Evolutionary conservation across 1,140 invertebrate genomes (phyloP), one percentile per base, ranked within the genome.

Genomic region (Polypedilum pembai): DNA sequence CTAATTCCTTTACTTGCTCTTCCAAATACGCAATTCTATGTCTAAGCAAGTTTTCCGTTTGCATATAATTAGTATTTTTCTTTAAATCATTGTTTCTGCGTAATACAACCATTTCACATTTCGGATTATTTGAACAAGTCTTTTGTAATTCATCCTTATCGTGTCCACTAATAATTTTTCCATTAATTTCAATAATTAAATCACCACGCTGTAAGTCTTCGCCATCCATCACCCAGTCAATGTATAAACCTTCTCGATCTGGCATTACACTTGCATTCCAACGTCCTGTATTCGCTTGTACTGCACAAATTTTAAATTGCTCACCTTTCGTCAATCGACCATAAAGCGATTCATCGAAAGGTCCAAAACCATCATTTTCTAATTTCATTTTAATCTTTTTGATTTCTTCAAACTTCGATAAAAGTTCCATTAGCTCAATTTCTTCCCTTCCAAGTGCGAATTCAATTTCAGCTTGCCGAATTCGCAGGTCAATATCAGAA

Each of bases 11-110:
- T 73, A 94, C 92, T 81, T 94, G 93, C 77, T 95, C 93, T 80
- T 95, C 93, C 63, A 95, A 85, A 81, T 95, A 95, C 1, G 91
- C 91, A 72, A 95, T 94, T 74, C 94, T 86, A 80, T 95, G 94
- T 7, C 92, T 93, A 66, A 95, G 84, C 69, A 93, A 87, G 80
- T 94, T 94, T 82, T 95, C 93, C 24, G 89, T 56, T 75, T 79
- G 79, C 8, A 75, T 33, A 33, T 33, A 5, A 33, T 33, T 33
- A 33, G 79, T 73, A 77, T 79, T 21, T 77, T 77, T 73, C 77
- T 20, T 20, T 18, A 20, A 7, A 20, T 18, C 75, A 40, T 77
- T 79, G 76, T 79, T 82, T 73, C 77, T 88, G 78, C 82, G 87
- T 84, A 85, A 83, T 77, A 85, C 86, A 78, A 88, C 87, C 73